Evolutionary conservation across 1,140 invertebrate genomes (phyloP), one percentile per base, ranked within the genome.

Genomic region (Dendrolimus kikuchii): DNA sequence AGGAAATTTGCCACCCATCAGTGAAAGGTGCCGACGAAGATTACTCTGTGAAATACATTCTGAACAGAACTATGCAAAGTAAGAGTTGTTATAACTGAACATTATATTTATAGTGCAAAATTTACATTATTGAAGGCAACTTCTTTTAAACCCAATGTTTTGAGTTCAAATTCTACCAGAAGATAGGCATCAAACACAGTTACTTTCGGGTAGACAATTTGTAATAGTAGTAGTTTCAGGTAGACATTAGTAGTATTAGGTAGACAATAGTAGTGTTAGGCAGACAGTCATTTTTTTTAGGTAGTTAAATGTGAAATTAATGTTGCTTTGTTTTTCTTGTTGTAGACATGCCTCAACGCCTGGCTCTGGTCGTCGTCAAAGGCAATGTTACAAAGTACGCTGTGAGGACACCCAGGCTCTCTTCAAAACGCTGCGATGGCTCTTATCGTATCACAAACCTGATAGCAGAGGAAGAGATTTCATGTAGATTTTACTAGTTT

Each of bases 11-110:
- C 66, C 72, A 1, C 44, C 60, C 5, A 74, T 84, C 49, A 84
- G 77, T 49, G 81, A 84, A 43, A 51, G 62, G 4, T 84, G 81
- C 46, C 74, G 74, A 8, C 62, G 81, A 4, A 46, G 79, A 2
- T 61, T 84, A 46, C 65, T 84, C 5, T 82, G 81, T 49, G 81
- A 84, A 48, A 58, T 84, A 50, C 74, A 77, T 40, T 71, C 71
- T 0, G 75, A 77, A 4, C 51, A 44, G 5, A 66, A 81, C 43
- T 80, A 78, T 43, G 37, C 51, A 7, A 47, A 55, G 73, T 72
- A 10, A 62, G 59, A 54, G 38, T 37, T 5, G 2, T 3, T 36
- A 53, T 41, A 59, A 9, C 6, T 40, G 37, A 38, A 10, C 49
- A 5, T 9, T 36, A n/a, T 23, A 23, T 23, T 23, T 23, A 23